These are phyloP conservation scores for Scaeva pyrastri DNA, from an alignment of 2,888 invertebrate species.

Conservation along the genomic window DNA sequence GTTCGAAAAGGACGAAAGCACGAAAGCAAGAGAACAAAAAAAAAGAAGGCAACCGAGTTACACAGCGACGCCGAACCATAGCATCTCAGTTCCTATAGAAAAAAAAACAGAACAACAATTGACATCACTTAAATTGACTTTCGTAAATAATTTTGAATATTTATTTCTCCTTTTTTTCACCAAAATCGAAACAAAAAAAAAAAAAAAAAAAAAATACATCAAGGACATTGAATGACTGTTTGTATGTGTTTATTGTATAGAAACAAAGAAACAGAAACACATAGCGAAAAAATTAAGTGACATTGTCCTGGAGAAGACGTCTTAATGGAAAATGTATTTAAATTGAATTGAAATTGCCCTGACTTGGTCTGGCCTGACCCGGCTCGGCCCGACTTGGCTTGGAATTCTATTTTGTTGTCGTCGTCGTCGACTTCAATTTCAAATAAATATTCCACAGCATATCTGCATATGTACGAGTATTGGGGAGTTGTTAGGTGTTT, in stretches of 20 bases:
- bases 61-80: conserved; percentile 11
- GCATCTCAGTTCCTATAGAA: conserved; percentile 57
- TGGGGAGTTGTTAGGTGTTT: conserved; percentile 16
- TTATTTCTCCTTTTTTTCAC: not conserved
- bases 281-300: conserved; percentile 57
- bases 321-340: conserved; percentile 75
- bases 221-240: not conserved
- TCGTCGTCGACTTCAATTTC: not conserved
- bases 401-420: conserved; percentile 33
- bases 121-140: conserved; percentile 74
- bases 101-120: conserved; percentile 59
- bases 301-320: conserved; percentile 71
- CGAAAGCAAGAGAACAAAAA: not conserved
- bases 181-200: not conserved
- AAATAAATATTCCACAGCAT: conserved; percentile 29
- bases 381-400: conserved; percentile 38
- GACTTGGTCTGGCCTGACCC: conserved; percentile 40
- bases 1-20: not conserved
- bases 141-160: conserved; percentile 66
- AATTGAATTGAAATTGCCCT: conserved; percentile 70
- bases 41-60: not conserved
- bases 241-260: not conserved
- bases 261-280: conserved; percentile 38
- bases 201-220: conserved; percentile 9
- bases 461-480: not conserved